Conservation (phyloP, 2,797 vertebrate species). For the Diceros bicornis region DNA sequence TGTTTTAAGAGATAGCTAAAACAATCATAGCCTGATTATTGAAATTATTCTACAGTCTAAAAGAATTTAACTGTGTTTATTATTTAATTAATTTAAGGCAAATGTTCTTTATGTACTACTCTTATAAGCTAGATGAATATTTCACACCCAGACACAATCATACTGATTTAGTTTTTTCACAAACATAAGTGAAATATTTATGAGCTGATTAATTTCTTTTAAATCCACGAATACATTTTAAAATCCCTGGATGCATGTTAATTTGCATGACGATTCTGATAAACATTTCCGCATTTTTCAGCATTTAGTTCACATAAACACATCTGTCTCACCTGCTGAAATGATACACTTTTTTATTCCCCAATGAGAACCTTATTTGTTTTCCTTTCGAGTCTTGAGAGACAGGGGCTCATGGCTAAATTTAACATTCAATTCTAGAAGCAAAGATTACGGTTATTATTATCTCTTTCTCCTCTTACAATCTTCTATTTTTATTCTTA, state of each 20-base stretch:
- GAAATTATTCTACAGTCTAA: not conserved
- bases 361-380: not conserved
- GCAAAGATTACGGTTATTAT: slow-evolving; percentile 12
- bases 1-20: not conserved
- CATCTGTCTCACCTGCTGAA: not conserved
- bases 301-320: slow-evolving; percentile 44
- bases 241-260: not conserved
- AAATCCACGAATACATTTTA: not conserved
- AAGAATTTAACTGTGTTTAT: slow-evolving; percentile 6
- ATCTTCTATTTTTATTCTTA: slow-evolving; percentile 55
- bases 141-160: not conserved
- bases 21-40: not conserved
- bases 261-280: slow-evolving; percentile 38
- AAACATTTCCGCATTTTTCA: not conserved
- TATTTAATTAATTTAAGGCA: slow-evolving; percentile 27
- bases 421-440: slow-evolving; percentile 54
- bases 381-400: slow-evolving; percentile 55
- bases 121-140: not conserved
- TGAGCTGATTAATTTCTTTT: slow-evolving; percentile 59
- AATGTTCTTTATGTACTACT: not conserved
- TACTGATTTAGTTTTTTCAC: slow-evolving; percentile 7
- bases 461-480: slow-evolving; percentile 34
- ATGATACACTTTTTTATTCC: slow-evolving; percentile 24
- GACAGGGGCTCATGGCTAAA: slow-evolving; percentile 49
- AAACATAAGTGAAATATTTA: slow-evolving; percentile 60